phyloP scores from a whole-genome alignment of 2,797 vertebrate species.

The Tragelaphus eurycerus region DNA sequence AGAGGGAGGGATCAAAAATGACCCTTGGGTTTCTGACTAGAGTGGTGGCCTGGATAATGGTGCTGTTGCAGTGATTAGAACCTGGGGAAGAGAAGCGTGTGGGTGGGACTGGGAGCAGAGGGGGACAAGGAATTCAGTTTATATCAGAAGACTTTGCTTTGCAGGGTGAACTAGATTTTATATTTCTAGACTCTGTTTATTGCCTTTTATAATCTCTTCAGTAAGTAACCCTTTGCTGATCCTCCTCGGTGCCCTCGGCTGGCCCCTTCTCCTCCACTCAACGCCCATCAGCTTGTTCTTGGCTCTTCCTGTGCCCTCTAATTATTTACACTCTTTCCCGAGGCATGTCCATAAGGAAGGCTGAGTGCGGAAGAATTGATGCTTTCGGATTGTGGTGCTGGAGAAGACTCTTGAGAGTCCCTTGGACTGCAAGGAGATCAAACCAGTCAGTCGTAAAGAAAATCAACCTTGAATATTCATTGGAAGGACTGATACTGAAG shows the following conservation, averaged over 20 bases:
- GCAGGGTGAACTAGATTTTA: neutral
- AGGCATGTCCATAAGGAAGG: neutral
- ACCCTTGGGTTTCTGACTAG: neutral
- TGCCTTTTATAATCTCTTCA: neutral
- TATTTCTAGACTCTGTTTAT: neutral
- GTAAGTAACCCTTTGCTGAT: neutral
- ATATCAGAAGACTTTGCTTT: neutral
- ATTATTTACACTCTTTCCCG: neutral
- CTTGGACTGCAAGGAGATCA: neutral
- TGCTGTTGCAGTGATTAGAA: fast-evolving
- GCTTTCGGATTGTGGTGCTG: neutral
- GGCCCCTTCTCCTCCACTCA: neutral
- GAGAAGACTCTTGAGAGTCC: neutral
- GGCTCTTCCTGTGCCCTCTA: neutral
- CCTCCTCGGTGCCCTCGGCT: neutral
- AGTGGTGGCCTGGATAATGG: neutral
- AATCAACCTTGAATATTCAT: neutral
- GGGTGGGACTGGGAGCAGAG: neutral
- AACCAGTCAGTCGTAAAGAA: neutral
- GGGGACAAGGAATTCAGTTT: neutral
- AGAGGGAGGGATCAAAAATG: neutral
- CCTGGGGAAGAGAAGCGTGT: neutral
- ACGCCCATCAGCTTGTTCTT: neutral
- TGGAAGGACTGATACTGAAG: neutral
- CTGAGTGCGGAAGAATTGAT: neutral